Conservation (phyloP, 2,797 vertebrate genomes). For the Karalla daura region DNA sequence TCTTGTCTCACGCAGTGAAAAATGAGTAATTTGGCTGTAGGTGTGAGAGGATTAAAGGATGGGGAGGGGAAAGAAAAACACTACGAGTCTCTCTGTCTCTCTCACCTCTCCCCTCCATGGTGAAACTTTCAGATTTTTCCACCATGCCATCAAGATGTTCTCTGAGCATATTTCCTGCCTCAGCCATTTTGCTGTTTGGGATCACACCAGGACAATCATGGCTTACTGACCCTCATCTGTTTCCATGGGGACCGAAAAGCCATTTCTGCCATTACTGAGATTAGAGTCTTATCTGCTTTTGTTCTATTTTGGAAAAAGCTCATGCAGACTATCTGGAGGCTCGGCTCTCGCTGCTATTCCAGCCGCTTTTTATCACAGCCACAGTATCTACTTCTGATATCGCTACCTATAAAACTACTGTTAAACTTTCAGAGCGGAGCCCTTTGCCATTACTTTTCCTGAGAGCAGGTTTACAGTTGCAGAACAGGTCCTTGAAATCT, state of each 20-base stretch:
- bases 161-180: slow-evolving; percentile 2
- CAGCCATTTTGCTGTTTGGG: slow-evolving; percentile 43
- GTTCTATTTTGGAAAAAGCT: slow-evolving; percentile 69
- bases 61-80: no score
- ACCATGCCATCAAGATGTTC: background rate
- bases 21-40: slow-evolving; percentile 11
- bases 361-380: slow-evolving; percentile 37
- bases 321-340: slow-evolving; percentile 48
- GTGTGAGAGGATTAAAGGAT: slow-evolving; percentile 18
- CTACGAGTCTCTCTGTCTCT: no score
- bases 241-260: slow-evolving; percentile 75
- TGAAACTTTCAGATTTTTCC: background rate
- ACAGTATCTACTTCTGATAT: slow-evolving; percentile 43
- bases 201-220: slow-evolving; percentile 51
- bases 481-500: background rate
- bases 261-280: slow-evolving; percentile 76
- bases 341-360: slow-evolving; percentile 34
- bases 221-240: slow-evolving; percentile 73
- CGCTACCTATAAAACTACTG: slow-evolving; percentile 11
- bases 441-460: slow-evolving; percentile 9
- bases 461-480: slow-evolving; percentile 6
- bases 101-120: background rate
- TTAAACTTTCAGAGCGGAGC: slow-evolving; percentile 25
- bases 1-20: background rate
- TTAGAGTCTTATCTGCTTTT: slow-evolving; percentile 78